Conservation (phyloP, 2,888 invertebrate species). For the Coremacera marginata region DNA sequence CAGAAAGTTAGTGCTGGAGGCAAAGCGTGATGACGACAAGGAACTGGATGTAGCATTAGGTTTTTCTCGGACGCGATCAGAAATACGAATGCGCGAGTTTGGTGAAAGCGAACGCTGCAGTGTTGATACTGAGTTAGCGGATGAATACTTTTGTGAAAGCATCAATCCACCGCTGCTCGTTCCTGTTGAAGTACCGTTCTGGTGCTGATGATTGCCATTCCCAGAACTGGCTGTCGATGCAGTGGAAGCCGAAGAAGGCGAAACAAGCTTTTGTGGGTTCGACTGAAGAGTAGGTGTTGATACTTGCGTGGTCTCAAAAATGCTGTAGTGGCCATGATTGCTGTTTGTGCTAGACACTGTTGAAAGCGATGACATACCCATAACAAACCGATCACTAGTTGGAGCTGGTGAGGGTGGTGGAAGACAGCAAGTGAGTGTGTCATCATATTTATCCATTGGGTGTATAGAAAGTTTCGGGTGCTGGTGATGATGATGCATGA, state of each 20-base stretch:
- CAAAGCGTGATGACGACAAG: slow-evolving; percentile 50
- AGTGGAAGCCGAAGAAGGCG: background rate
- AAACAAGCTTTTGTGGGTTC: slow-evolving; percentile 36
- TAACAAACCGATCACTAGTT: slow-evolving; percentile 64
- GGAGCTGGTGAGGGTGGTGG: slow-evolving; percentile 70
- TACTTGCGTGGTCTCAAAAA: background rate
- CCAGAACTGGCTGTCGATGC: background rate
- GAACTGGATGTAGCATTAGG: slow-evolving; percentile 43
- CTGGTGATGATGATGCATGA: slow-evolving; percentile 51
- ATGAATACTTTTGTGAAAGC: slow-evolving; percentile 31
- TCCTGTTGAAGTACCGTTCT: slow-evolving; percentile 36
- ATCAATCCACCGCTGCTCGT: background rate
- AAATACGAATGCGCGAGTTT: slow-evolving; percentile 62
- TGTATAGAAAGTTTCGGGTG: slow-evolving; percentile 54
- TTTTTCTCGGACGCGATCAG: slow-evolving; percentile 64
- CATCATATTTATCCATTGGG: slow-evolving; percentile 61
- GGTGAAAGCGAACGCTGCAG: slow-evolving; percentile 64
- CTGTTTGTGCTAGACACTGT: background rate
- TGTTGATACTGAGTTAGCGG: slow-evolving; percentile 31
- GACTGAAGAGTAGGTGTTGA: slow-evolving; percentile 24
- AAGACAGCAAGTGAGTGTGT: slow-evolving; percentile 60
- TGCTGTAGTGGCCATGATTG: slow-evolving; percentile 14
- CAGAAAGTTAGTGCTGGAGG: slow-evolving; percentile 56
- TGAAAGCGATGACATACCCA: slow-evolving; percentile 53
- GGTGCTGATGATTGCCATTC: slow-evolving; percentile 9